A percentile compares a stretch with the other conserved stretches of the same genome.
These are phyloP conservation scores for Murina feae DNA, from an alignment of 2,113 vertebrate genomes.

Conservation along the genomic window DNA sequence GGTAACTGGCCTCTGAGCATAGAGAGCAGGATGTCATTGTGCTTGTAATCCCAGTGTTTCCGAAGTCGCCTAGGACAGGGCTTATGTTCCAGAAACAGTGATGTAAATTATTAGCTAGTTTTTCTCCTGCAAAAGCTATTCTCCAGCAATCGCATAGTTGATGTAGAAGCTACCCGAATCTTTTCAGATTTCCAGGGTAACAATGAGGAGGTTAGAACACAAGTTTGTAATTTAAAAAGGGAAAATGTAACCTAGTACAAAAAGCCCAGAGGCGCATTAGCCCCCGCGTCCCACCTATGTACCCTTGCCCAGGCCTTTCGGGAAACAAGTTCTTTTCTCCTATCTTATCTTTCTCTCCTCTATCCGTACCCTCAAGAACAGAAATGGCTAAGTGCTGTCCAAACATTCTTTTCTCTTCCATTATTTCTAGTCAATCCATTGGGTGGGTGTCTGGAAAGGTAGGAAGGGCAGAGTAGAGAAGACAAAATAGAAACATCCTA, in stretches of 20 bases:
- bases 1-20: background rate
- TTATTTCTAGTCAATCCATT: background rate
- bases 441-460: background rate
- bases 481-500: background rate
- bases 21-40: background rate
- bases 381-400: background rate
- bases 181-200: background rate
- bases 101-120: constrained; percentile 35
- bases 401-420: background rate
- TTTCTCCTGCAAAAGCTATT: background rate
- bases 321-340: background rate
- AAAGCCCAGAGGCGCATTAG: background rate
- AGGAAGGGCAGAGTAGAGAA: background rate
- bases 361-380: background rate
- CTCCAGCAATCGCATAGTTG: background rate
- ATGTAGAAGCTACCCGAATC: background rate
- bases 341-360: background rate
- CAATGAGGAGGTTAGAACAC: background rate
- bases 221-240: background rate
- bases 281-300: background rate
- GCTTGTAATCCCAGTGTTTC: background rate
- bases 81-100: background rate
- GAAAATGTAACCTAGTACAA: background rate
- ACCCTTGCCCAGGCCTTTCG: background rate
- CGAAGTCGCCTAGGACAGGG: background rate